These are phyloP conservation scores for Myotis findleyi DNA, from an alignment of 2,797 vertebrate genomes.

Conservation along the genomic window DNA sequence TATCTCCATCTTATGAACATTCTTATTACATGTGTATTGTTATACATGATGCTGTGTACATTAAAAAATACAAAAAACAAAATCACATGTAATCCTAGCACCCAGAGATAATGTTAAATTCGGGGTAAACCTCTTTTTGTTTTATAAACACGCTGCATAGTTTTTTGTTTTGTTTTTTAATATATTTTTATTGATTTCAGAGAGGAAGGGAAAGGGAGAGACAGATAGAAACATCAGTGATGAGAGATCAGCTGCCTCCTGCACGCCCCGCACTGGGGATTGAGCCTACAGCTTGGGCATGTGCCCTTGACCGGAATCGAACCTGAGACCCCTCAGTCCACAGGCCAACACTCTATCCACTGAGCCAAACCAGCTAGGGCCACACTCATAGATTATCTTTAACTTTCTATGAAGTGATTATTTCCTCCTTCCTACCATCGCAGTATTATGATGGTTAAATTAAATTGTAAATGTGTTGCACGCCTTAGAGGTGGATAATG, in stretches of 20 bases:
- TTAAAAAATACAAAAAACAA: background rate
- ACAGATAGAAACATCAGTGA: too few relatives aligned
- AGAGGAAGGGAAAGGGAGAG: too few relatives aligned
- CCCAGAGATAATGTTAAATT: background rate
- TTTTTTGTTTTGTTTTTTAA: too few relatives aligned
- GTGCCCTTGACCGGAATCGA: too few relatives aligned
- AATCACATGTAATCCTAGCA: background rate
- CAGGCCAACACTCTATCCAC: too few relatives aligned
- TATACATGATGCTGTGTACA: background rate
- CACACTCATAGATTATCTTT: background rate
- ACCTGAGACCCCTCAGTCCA: too few relatives aligned
- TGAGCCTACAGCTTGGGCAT: too few relatives aligned
- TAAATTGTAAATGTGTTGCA: background rate
- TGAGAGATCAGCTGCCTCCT: too few relatives aligned
- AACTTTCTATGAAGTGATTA: background rate
- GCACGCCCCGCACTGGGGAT: too few relatives aligned
- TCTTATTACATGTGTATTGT: background rate
- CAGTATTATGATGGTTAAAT: background rate
- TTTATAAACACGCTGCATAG: background rate
- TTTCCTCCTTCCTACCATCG: background rate
- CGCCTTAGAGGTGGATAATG: background rate
- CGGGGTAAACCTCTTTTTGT: background rate
- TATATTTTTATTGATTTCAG: too few relatives aligned
- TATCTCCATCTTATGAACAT: background rate
- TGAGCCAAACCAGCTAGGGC: too few relatives aligned